Percentiles rank a stretch among this genome's conserved stretches.
phyloP scores from a whole-genome alignment of 2,888 invertebrate species.

The Galerucella pusilla region DNA sequence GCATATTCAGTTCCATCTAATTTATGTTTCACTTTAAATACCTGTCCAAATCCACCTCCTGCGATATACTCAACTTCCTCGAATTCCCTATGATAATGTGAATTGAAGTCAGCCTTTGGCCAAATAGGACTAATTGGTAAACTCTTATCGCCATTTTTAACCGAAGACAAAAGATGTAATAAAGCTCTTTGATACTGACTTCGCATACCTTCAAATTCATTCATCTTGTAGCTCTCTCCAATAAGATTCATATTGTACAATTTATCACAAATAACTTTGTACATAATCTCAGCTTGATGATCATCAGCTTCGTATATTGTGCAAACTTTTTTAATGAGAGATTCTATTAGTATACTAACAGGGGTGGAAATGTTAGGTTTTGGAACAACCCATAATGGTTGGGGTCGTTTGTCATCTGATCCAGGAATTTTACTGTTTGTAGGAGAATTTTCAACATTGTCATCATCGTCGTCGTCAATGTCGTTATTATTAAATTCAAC shows the following conservation, averaged over 20 bases:
- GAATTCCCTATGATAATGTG: constrained; percentile 77
- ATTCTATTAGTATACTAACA: constrained; percentile 76
- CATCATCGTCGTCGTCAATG: constrained; percentile 30
- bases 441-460: constrained; percentile 31
- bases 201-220: constrained; percentile 77
- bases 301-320: constrained; percentile 73
- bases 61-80: constrained; percentile 77
- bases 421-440: constrained; percentile 24
- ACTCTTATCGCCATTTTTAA: constrained; percentile 69
- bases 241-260: constrained; percentile 76
- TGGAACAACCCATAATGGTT: constrained; percentile 34
- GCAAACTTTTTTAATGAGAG: constrained; percentile 77
- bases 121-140: constrained; percentile 67
- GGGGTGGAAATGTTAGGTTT: constrained; percentile 66
- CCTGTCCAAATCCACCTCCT: constrained; percentile 79
- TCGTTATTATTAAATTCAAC: constrained; percentile 34
- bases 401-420: constrained; percentile 26
- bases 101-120: constrained; percentile 69
- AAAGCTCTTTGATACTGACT: constrained; percentile 76
- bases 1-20: constrained; percentile 83
- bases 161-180: constrained; percentile 72
- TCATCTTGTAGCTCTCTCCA: constrained; percentile 76
- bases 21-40: constrained; percentile 77
- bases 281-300: constrained; percentile 70
- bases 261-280: constrained; percentile 75